phyloP scores from a whole-genome alignment of 2,888 invertebrate species.

The Melieria crassipennis region DNA sequence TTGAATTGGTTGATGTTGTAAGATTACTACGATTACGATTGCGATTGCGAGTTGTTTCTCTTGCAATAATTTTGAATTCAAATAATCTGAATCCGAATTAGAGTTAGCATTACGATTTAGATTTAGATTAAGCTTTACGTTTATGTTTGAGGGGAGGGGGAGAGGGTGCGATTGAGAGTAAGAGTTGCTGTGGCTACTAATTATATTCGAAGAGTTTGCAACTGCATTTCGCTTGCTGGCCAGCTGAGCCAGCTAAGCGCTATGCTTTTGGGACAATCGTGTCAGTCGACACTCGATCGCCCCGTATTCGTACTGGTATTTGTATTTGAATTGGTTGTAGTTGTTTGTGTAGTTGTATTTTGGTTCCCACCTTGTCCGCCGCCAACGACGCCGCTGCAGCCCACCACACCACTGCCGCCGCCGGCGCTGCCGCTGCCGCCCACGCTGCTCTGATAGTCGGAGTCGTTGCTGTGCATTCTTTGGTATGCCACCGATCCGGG shows the following conservation, averaged over 20 bases:
- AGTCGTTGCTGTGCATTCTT: slow-evolving; percentile 88
- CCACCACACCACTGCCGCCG: slow-evolving; percentile 45
- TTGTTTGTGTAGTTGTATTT: slow-evolving; percentile 65
- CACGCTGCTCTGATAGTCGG: slow-evolving; percentile 65
- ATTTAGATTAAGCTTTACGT: background rate
- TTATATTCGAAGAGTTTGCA: slow-evolving; percentile 43
- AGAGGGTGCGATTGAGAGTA: slow-evolving; percentile 13
- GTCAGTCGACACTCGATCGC: slow-evolving; percentile 76
- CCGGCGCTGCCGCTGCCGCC: slow-evolving; percentile 48
- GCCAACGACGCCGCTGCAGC: slow-evolving; percentile 43
- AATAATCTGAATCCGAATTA: slow-evolving; percentile 23
- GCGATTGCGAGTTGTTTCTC: slow-evolving; percentile 22
- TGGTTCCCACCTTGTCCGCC: slow-evolving; percentile 65
- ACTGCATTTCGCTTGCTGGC: slow-evolving; percentile 15
- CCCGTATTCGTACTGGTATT: slow-evolving; percentile 56
- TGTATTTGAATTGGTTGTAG: slow-evolving; percentile 40
- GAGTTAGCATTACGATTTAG: background rate
- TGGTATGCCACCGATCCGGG: slow-evolving; percentile 81
- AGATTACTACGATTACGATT: slow-evolving; percentile 42
- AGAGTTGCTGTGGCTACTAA: slow-evolving; percentile 28
- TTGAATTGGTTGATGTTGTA: slow-evolving; percentile 36
- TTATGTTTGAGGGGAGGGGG: slow-evolving; percentile 28
- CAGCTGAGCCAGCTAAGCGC: background rate
- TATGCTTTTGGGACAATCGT: slow-evolving; percentile 73
- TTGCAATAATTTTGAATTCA: slow-evolving; percentile 42